phyloP scores from a whole-genome alignment of 2,797 vertebrate genomes.

The Coccyzus lansbergi region DNA sequence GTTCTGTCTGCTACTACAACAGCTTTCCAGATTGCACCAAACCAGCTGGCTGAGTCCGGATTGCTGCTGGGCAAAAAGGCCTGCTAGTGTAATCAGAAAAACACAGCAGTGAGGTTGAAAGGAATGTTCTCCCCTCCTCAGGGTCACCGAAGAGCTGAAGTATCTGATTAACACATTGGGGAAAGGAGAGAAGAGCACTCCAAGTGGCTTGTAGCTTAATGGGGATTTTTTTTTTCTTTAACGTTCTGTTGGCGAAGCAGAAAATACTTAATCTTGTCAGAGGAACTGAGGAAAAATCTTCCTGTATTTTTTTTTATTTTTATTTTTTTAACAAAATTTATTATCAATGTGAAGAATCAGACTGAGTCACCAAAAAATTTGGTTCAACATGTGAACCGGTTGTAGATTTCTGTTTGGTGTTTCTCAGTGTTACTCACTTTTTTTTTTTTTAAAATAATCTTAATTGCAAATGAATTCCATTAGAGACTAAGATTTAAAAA shows the following conservation, averaged over 20 bases:
- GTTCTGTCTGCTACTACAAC: slow-evolving; percentile 50
- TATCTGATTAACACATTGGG: neutral
- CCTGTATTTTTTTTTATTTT: neutral
- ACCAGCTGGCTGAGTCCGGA: neutral
- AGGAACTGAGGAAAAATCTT: neutral
- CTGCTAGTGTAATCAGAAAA: slow-evolving; percentile 15
- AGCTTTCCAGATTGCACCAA: neutral
- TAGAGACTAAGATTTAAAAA: neutral
- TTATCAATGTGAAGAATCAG: neutral
- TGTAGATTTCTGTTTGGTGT: neutral
- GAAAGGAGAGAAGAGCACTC: neutral
- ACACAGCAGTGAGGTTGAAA: neutral
- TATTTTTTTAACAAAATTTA: neutral
- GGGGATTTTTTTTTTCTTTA: neutral
- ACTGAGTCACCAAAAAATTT: neutral
- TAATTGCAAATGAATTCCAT: neutral
- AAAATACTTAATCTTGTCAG: neutral
- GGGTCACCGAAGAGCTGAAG: slow-evolving; percentile 9
- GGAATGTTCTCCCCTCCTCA: neutral
- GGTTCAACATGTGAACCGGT: neutral
- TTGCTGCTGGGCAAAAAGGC: neutral
- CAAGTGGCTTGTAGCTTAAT: neutral
- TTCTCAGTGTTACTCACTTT: neutral
- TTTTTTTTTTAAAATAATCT: too few relatives aligned
- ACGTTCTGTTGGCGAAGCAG: neutral